Evolutionary conservation across 2,797 vertebrate genomes (phyloP).

Genomic region (Enteromius paludinosus): DNA sequence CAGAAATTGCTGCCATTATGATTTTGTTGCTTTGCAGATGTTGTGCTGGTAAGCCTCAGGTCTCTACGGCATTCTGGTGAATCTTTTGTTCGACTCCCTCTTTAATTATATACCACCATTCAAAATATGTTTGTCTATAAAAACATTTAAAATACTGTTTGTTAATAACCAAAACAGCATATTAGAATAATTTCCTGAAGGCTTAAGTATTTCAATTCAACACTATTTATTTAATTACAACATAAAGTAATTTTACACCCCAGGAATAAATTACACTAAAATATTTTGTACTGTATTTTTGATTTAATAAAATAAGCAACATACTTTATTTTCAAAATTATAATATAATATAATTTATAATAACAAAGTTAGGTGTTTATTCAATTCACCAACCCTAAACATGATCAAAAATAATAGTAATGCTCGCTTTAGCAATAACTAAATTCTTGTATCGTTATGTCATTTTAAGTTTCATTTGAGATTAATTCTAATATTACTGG

Average conservation of each 20-base stretch:
- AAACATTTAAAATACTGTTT: background rate
- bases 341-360: background rate
- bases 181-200: background rate
- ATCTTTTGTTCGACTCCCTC: background rate
- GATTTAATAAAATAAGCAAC: background rate
- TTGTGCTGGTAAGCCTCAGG: background rate
- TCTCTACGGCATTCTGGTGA: background rate
- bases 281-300: background rate
- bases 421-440: conserved; percentile 7
- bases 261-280: background rate
- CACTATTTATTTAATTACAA: too few relatives aligned
- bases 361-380: background rate
- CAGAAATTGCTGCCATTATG: background rate
- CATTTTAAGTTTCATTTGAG: conserved; percentile 11
- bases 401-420: conserved; percentile 1
- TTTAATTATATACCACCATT: background rate
- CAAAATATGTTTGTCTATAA: background rate
- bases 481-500: conserved; percentile 37
- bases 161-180: background rate
- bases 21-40: background rate
- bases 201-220: background rate
- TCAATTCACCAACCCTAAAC: conserved; percentile 15
- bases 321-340: background rate
- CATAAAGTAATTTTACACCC: background rate
- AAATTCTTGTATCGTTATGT: background rate